Evolutionary conservation across 1,140 invertebrate genomes (phyloP).

Genomic region (Ganaspis sp.): DNA sequence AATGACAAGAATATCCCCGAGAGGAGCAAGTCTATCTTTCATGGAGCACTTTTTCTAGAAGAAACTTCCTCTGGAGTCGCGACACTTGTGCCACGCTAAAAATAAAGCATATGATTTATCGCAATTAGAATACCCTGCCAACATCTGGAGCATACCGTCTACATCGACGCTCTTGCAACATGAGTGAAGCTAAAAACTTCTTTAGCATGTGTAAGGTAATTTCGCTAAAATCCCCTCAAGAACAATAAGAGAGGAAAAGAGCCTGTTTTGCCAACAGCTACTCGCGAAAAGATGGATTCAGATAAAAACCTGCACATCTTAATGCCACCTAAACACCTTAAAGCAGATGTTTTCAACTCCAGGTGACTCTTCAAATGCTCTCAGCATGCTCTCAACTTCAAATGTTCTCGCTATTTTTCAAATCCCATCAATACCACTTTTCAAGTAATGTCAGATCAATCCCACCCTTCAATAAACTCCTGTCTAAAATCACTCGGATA

Average conservation of each 20-base stretch:
- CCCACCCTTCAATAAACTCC: no score
- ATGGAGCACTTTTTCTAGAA: background rate
- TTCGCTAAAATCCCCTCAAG: background rate
- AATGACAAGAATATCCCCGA: background rate
- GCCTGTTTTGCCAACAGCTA: background rate
- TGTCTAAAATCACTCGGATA: no score
- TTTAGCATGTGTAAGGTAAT: background rate
- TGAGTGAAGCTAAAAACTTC: background rate
- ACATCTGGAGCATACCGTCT: constrained; percentile 10
- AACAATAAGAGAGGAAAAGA: background rate
- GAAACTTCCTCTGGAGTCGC: constrained; percentile 1
- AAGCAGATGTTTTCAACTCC: background rate
- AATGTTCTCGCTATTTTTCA: no score
- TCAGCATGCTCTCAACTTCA: no score
- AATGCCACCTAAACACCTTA: background rate
- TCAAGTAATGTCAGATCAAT: no score
- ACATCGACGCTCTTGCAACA: constrained; percentile 3
- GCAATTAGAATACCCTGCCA: constrained; percentile 24
- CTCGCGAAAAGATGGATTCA: background rate
- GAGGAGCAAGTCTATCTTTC: background rate
- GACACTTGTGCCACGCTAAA: background rate
- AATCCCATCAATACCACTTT: no score
- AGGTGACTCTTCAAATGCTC: no score
- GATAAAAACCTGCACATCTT: background rate
- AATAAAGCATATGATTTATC: constrained; percentile 27